Percentiles rank a stretch among this genome's conserved stretches.
phyloP scores from a whole-genome alignment of 2,888 invertebrate genomes.

The Eristalis pertinax region DNA sequence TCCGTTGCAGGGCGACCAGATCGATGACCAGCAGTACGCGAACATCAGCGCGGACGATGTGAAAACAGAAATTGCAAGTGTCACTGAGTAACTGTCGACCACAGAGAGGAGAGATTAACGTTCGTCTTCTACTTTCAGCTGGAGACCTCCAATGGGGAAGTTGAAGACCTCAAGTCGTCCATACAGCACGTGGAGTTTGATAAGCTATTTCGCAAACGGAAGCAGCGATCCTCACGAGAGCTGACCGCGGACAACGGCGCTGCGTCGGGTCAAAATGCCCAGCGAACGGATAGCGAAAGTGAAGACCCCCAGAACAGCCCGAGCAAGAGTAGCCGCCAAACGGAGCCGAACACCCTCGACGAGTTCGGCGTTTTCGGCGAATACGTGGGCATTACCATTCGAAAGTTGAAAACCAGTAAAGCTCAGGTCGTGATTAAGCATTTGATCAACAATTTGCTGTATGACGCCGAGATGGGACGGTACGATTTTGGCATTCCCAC shows the following conservation, averaged over 20 bases:
- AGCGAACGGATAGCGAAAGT: constrained; percentile 48
- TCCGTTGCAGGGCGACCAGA: constrained; percentile 34
- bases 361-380: constrained; percentile 80
- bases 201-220: constrained; percentile 19
- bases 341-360: constrained; percentile 68
- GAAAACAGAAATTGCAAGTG: constrained; percentile 81
- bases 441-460: constrained; percentile 79
- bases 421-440: constrained; percentile 80
- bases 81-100: neutral
- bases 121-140: constrained; percentile 33
- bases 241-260: neutral
- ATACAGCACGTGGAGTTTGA: neutral
- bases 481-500: constrained; percentile 80
- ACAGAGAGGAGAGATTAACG: neutral
- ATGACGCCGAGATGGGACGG: constrained; percentile 79
- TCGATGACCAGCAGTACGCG: constrained; percentile 46
- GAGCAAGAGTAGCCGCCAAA: constrained; percentile 34
- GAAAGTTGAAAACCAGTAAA: constrained; percentile 79
- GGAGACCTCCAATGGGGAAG: constrained; percentile 49
- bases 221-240: constrained; percentile 32
- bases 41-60: constrained; percentile 80
- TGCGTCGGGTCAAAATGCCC: constrained; percentile 2
- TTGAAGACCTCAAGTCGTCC: constrained; percentile 26
- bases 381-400: constrained; percentile 80
- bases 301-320: constrained; percentile 34